A percentile compares a stretch with the other conserved stretches of the same genome.
Evolutionary conservation across 30 jellyfish, hydroid and myxozoan species (phyloP).

Genomic region (Morbakka virulenta): DNA sequence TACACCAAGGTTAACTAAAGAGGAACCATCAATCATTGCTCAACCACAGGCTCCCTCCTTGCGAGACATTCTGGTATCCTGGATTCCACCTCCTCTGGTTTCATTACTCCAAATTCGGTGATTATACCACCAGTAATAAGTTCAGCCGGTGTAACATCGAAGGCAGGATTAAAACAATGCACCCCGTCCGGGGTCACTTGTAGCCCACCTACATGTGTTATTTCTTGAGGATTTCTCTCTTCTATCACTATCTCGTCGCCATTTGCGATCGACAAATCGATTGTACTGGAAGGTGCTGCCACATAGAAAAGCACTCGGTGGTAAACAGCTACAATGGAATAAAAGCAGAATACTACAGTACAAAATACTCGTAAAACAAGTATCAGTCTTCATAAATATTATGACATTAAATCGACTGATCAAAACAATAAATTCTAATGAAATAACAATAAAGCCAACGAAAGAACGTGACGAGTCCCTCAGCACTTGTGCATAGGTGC

Average conservation of each 20-base stretch:
- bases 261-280: constrained; percentile 49
- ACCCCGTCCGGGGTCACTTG: constrained; percentile 85
- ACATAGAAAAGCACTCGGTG: constrained; percentile 82
- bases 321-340: constrained; percentile 52
- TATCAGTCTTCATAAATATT: no score
- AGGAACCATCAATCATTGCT: no score
- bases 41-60: no score
- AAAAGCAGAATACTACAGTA: neutral
- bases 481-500: no score
- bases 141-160: constrained; percentile 96
- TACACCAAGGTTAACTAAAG: no score
- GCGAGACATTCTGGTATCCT: constrained; percentile 2
- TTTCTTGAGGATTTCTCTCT: constrained; percentile 77
- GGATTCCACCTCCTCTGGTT: constrained; percentile 45
- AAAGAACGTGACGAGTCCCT: no score
- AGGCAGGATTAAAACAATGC: constrained; percentile 82
- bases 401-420: no score
- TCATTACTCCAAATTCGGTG: constrained; percentile 86
- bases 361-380: no score
- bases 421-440: no score
- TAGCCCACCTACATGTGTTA: constrained; percentile 72
- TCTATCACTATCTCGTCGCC: constrained; percentile 77
- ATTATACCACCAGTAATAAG: constrained; percentile 89
- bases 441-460: no score
- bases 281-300: constrained; percentile 92